Percentiles rank a stretch among this genome's conserved stretches.
phyloP scores from a whole-genome alignment of 2,797 vertebrate species.

The Bovichtus diacanthus region DNA sequence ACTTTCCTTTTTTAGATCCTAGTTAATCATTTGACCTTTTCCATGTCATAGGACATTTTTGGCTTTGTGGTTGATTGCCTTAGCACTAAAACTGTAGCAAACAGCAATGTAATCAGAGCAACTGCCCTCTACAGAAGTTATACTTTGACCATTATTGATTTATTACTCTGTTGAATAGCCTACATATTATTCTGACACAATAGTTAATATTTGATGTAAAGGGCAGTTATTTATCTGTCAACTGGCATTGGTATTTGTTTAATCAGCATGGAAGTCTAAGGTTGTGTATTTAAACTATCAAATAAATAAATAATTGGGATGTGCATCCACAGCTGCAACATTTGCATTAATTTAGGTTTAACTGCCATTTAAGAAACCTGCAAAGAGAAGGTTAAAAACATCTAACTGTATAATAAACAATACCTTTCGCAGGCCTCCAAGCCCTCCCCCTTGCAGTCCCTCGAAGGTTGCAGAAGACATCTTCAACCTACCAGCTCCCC shows the following conservation, averaged over 20 bases:
- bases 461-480: slow-evolving; percentile 26
- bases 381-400: neutral
- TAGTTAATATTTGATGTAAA: slow-evolving; percentile 55
- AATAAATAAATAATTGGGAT: neutral
- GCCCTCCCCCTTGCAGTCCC: slow-evolving; percentile 62
- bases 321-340: neutral
- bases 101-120: neutral
- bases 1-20: no score
- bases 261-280: neutral
- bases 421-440: slow-evolving; percentile 70
- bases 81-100: neutral
- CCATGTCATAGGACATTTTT: neutral
- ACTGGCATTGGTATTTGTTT: slow-evolving; percentile 4
- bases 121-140: slow-evolving; percentile 2
- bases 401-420: neutral
- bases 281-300: neutral
- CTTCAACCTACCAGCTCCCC: slow-evolving; percentile 18
- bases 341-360: no score
- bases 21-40: neutral
- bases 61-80: neutral
- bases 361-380: neutral
- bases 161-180: slow-evolving; percentile 21
- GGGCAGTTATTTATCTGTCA: neutral
- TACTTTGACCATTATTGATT: slow-evolving; percentile 47
- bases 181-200: slow-evolving; percentile 25